Evolutionary conservation across 2,113 vertebrate genomes (phyloP), one percentile per base, ranked within the genome.

Genomic region (Candoia aspera): DNA sequence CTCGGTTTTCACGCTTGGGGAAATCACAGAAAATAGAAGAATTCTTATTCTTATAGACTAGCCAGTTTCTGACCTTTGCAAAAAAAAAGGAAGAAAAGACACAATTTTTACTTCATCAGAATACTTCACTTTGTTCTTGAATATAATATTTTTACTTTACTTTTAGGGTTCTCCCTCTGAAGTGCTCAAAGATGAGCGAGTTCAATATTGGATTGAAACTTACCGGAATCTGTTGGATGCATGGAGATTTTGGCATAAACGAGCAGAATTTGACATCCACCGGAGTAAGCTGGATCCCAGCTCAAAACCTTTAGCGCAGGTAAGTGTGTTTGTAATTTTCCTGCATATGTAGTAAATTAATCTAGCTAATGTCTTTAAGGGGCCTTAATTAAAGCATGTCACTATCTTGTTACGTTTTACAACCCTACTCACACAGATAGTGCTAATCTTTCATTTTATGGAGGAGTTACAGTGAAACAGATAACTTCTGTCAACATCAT

Each of bases 141-240:
- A 57, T 73, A n/a, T 15, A 64, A 9, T 79, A 42, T 49, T 49
- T 49, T 49, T 49, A 55, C 87, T 0, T 53, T 2, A 60, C 0
- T 79, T 90, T 86, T 93, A 99, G 99, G 99, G 99, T 49, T 99
- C 98, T 92, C 98, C 99, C 0, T 97, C 97, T 6, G 99, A 99
- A 0, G 98, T 99, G 85, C 96, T 99, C 94, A 99, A 99, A 95
- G 99, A 99, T 97, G 98, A 99, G 19, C 98, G 99, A 11, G 99
- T 99, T 95, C 99, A 99, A 89, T 99, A 99, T 96, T 99, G 99
- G 99, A 99, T 99, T 6, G 99, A 99, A 95, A 99, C 99, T 97
- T 99, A 99, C 59, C 98, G 99, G 92, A 99, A 99, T 96, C 97
- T 99, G 84, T 97, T 99, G 96, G 99, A 99, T 68, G 99, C 99